Conservation (phyloP, 2,888 invertebrate genomes). For the Congeria kusceri region DNA sequence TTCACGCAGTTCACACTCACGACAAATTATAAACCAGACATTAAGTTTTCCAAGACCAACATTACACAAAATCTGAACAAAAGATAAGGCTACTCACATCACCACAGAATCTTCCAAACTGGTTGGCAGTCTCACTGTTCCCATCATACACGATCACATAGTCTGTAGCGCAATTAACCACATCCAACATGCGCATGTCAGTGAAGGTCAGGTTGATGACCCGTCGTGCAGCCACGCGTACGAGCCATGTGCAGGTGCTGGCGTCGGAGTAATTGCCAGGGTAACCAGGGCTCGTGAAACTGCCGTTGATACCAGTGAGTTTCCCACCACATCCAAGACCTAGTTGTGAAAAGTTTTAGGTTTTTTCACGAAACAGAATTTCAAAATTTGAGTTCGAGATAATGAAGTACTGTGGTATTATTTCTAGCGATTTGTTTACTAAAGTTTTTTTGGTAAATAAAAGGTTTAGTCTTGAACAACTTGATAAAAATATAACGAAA, state of each 20-base stretch:
- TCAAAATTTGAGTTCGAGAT: no score
- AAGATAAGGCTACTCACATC: conserved; percentile 75
- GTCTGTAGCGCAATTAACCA: conserved; percentile 68
- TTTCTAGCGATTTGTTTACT: no score
- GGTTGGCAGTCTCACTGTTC: conserved; percentile 37
- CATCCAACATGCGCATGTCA: conserved; percentile 62
- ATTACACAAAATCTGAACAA: no score
- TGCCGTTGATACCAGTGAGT: conserved; percentile 89
- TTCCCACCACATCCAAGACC: conserved; percentile 88
- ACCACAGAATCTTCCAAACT: conserved; percentile 71
- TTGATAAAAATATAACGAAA: no score
- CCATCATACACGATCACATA: conserved; percentile 73
- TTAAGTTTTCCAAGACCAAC: no score
- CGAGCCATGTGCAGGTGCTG: conserved; percentile 92
- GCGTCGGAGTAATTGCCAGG: conserved; percentile 94
- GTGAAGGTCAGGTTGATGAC: conserved; percentile 91
- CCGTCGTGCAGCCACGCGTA: conserved; percentile 89
- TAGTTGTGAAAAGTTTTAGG: conserved; percentile 40
- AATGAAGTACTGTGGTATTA: no score
- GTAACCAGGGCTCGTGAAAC: conserved; percentile 93
- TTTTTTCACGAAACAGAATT: no score
- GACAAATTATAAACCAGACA: no score
- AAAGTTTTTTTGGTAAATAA: no score
- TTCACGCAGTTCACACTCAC: no score
- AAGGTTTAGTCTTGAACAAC: no score